Base-by-base conservation (phyloP, 53 echinoderm and acorn worm species). In the Mesocentrotus franciscanus region DNA sequence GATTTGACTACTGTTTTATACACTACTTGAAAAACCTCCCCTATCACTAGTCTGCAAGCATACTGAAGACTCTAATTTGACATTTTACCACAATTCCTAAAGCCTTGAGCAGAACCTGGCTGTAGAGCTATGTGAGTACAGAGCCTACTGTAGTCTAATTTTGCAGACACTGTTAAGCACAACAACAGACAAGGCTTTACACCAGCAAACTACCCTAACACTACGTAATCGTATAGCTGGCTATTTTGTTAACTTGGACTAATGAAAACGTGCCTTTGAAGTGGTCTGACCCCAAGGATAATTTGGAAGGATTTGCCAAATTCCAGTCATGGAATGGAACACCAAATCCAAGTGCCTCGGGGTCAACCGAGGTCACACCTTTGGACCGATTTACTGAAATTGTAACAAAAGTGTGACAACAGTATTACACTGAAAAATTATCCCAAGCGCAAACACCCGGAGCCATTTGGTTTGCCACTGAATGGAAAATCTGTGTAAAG, bases 401-500 rank as follows among this genome's bases (percentile, higher is more conserved):
- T 64, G 58, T 90, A 60, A 59, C 60, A 60, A 90, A 60, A 60
- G 58, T 27, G 29, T 58, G 58, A 60, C 90, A 90, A 90, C 57
- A 60, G 60, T 34, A 60, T 90, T 90, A 32, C 90, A 4, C 90
- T 90, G 58, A 59, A 58, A 89, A 60, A 90, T 90, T 90, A 90
- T 90, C 90, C 90, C 60, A 2, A 59, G 60, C 60, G 17, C 60
- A 90, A 90, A 90, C 90, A 90, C 90, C 90, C 29, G 22, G 7
- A 90, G 90, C 59, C 90, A 90, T 92, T 92, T 61, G 61, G 92
- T 34, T 60, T 36, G 11, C 92, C 18, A 7, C 22, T 92, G 92
- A 92, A 92, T 68, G 42, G 92, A 62, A 39, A 90, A 92, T 92
- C 70, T 64, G 66, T 92, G 66, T 39, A 60, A 92, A n/a, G 32